These are phyloP conservation scores for Morelia viridis DNA, from an alignment of 2,797 vertebrate species.

Conservation along the genomic window DNA sequence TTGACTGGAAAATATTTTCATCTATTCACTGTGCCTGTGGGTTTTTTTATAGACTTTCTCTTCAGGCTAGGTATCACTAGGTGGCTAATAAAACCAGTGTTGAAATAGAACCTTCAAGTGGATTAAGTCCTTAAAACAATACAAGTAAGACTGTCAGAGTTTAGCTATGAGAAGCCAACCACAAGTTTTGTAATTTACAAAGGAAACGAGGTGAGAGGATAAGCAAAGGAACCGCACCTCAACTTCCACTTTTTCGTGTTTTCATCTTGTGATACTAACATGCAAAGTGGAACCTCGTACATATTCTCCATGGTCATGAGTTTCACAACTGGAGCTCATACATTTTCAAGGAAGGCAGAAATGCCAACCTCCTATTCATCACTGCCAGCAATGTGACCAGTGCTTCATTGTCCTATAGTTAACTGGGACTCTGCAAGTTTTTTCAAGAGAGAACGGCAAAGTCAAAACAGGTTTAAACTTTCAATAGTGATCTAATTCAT, in stretches of 20 bases:
- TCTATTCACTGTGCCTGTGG: background rate
- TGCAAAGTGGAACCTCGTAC: background rate
- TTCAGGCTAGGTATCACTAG: background rate
- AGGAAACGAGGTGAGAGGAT: background rate
- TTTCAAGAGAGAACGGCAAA: too few relatives aligned
- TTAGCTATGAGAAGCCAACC: background rate
- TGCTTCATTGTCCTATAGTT: background rate
- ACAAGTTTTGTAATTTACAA: background rate
- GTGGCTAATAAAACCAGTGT: background rate
- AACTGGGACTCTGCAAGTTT: too few relatives aligned
- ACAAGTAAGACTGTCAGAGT: background rate
- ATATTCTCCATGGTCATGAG: background rate
- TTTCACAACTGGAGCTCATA: background rate
- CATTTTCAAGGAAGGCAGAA: background rate
- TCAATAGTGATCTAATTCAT: too few relatives aligned
- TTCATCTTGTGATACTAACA: background rate
- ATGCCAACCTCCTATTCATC: background rate
- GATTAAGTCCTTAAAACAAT: background rate
- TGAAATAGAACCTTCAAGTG: background rate
- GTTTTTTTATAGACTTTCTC: background rate
- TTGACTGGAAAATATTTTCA: background rate
- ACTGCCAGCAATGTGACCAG: background rate
- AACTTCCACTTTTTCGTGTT: background rate
- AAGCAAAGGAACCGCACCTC: background rate
- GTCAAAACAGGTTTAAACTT: too few relatives aligned